These are phyloP conservation scores for Rana temporaria DNA, from an alignment of 2,113 vertebrate genomes.

Conservation along the genomic window DNA sequence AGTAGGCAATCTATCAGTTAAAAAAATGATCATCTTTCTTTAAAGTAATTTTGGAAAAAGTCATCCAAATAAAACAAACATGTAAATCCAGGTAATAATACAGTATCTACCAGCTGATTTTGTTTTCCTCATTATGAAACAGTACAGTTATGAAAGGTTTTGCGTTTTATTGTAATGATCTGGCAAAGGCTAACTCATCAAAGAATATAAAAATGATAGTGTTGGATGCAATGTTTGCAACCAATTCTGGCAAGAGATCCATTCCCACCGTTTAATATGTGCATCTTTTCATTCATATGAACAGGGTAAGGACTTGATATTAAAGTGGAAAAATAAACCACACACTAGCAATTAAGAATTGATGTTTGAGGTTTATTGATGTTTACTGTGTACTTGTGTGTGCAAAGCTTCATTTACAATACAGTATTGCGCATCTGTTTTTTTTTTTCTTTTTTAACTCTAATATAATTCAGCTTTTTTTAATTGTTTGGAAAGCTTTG, in stretches of 20 bases:
- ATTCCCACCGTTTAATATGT: not conserved
- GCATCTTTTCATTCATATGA: not conserved
- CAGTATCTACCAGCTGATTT: slow-evolving; percentile 10
- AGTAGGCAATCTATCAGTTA: too few relatives aligned
- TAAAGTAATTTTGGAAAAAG: not conserved
- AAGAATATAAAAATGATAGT: slow-evolving; percentile 1
- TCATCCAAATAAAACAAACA: not conserved
- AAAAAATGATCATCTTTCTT: too few relatives aligned
- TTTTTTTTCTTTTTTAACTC: not conserved
- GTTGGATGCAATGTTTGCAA: not conserved
- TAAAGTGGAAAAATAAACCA: not conserved
- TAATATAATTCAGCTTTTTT: not conserved
- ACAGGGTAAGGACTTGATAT: too few relatives aligned
- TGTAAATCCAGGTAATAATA: slow-evolving; percentile 15
- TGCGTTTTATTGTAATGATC: slow-evolving; percentile 9
- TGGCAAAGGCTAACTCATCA: not conserved
- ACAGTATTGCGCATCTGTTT: not conserved
- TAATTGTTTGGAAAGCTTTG: slow-evolving; percentile 33
- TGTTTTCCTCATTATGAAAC: slow-evolving; percentile 13
- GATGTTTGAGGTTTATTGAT: not conserved
- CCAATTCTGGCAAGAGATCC: slow-evolving; percentile 3
- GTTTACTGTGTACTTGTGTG: slow-evolving; percentile 5
- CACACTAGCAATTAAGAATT: not conserved
- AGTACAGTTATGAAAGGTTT: not conserved
- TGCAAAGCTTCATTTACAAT: not conserved